Evolutionary conservation across 1,140 invertebrate species (phyloP), one percentile per base, ranked within the genome.

Genomic region (Condylostylus longicornis): DNA sequence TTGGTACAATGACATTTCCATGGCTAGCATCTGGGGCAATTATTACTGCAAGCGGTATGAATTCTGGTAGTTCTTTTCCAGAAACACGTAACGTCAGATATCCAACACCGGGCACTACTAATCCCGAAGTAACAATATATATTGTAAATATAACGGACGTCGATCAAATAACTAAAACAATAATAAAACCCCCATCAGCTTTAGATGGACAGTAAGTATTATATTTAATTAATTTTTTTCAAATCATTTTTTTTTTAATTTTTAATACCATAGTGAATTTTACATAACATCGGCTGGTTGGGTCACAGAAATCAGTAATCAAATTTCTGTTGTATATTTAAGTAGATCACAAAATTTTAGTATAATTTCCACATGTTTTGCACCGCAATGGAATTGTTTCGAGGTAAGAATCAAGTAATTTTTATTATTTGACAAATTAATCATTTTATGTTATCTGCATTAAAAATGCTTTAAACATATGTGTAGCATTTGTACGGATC

Each of bases 271-370:
- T 63, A 94, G 89, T 54, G 88, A 94, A 48, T 82, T 83, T 63
- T 94, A 94, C 65, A 65, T 95, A 49, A 90, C 85, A 53, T 83
- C 84, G 38, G 85, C 87, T 14, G 72, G 77, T 35, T 95, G 89
- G 89, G 73, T 84, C 34, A 78, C 79, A 44, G 44, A 49, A 37
- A 58, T 66, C 33, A 77, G 78, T 51, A 64, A 63, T 36, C 74
- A 84, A 51, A 68, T 93, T 31, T 74, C 82, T 13, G 77, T 87
- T 5, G 78, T 86, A 15, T 94, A 86, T 82, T 79, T 93, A 72
- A 88, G 86, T 49, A 71, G 90, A 44, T 75, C 80, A 22, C 90
- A 95, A 63, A 95, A 93, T 60, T 68, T 81, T 23, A 82, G 77
- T 44, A 68, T 84, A 28, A 73, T 84, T 33, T 82, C 82, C 27